These are phyloP conservation scores for Platanista minor DNA, from an alignment of 2,113 vertebrate species.

Conservation along the genomic window DNA sequence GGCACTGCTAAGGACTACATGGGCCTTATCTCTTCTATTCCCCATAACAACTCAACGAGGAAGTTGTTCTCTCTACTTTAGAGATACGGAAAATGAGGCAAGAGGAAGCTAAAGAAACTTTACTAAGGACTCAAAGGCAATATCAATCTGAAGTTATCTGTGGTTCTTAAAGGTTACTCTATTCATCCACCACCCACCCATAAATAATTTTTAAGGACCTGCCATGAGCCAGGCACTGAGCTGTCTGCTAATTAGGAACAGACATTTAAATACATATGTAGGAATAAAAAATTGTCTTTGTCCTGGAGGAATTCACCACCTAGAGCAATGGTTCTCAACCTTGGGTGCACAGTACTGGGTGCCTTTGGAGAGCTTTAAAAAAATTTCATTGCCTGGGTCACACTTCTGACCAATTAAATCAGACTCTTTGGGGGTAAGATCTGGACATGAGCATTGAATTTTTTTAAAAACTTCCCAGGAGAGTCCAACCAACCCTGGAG, in stretches of 20 bases:
- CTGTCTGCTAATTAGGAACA: neutral
- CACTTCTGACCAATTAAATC: neutral
- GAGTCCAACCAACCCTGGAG: neutral
- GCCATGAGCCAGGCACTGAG: neutral
- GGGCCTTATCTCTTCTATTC: neutral
- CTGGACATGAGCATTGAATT: neutral
- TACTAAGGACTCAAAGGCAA: neutral
- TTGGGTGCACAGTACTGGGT: neutral
- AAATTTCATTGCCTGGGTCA: neutral
- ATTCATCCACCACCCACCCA: neutral
- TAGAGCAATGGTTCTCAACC: neutral
- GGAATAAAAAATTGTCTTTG: neutral
- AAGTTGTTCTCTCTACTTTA: neutral
- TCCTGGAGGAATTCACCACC: neutral
- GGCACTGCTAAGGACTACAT: neutral
- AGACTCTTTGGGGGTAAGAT: neutral
- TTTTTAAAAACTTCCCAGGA: neutral
- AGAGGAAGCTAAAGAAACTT: neutral
- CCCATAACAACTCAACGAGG: neutral
- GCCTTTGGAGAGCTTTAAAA: neutral
- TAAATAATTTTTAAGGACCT: neutral
- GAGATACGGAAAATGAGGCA: neutral
- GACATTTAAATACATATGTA: neutral
- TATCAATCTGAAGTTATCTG: neutral
- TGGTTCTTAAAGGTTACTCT: neutral